A percentile compares a stretch with the other conserved stretches of the same genome.
Conservation (phyloP, 2,888 invertebrate species). For the Reticulitermes lucifugus region DNA sequence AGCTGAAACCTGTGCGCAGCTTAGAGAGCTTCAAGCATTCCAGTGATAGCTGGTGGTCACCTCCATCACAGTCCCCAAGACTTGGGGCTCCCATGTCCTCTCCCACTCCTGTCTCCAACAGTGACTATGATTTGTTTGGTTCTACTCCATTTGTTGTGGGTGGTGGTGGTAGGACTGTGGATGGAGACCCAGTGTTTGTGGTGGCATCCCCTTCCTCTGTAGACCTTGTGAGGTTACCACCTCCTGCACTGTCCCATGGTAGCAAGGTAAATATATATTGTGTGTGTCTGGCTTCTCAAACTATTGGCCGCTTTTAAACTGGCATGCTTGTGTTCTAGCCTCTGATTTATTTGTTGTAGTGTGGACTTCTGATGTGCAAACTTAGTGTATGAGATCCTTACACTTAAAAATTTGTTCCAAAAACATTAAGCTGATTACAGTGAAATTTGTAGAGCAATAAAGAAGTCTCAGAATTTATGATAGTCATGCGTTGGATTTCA, state of each 20-base stretch:
- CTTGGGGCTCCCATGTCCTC: slow-evolving; percentile 59
- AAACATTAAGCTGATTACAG: too few species aligned
- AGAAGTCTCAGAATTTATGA: too few species aligned
- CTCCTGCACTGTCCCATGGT: slow-evolving; percentile 57
- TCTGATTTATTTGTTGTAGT: too few species aligned
- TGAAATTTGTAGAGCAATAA: too few species aligned
- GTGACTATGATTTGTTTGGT: slow-evolving; percentile 61
- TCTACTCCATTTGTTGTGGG: slow-evolving; percentile 63
- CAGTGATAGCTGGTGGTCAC: slow-evolving; percentile 59
- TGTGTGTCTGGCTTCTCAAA: too few species aligned
- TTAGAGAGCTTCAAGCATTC: slow-evolving; percentile 69
- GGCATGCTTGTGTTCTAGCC: too few species aligned
- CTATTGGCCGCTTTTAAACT: too few species aligned
- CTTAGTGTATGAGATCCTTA: too few species aligned
- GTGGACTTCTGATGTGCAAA: too few species aligned
- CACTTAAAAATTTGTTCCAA: too few species aligned
- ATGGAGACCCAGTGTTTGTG: slow-evolving; percentile 64
- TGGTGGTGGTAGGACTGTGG: slow-evolving; percentile 62
- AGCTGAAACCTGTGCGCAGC: slow-evolving; percentile 73
- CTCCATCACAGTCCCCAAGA: slow-evolving; percentile 62
- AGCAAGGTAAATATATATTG: slow-evolving; percentile 46
- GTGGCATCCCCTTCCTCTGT: slow-evolving; percentile 63
- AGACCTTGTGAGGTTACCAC: slow-evolving; percentile 64
- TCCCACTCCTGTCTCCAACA: slow-evolving; percentile 51
- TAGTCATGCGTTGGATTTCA: too few species aligned